Base-by-base conservation (phyloP, 2,797 vertebrate genomes). In the Diplodus sargus region DNA sequence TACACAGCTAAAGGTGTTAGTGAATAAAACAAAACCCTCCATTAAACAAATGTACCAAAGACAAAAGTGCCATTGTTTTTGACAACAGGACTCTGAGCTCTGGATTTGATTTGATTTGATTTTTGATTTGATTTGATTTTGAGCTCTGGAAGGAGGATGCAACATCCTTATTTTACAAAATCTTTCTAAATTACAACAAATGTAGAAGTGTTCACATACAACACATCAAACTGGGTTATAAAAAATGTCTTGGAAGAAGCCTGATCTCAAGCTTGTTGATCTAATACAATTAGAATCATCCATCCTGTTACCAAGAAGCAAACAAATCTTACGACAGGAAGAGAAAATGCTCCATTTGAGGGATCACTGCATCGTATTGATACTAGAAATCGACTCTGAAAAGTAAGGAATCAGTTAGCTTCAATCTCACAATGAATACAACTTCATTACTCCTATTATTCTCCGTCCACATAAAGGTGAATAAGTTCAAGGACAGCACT, bases 401-500 rank as follows among this genome's bases (percentile, higher is more conserved):
- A 39, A 39, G 39, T 10, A 39, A 39, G 39, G 39, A 8, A 39
- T 39, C 7, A 1, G 34, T 39, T 39, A 39, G 47, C 61, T 58
- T 59, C 23, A 71, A 49, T 25, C 54, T 70, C 56, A 39, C 45
- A 18, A 10, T 60, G 45, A 60, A 23, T 34, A 60, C 17, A 18
- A 28, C 28, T n/a, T 22, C 2, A 42, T 39, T 28, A 25, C 34
- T 23, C 34, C 51, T 69, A 3, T 22, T 39, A 59, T 23, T 34
- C 25, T 42, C 20, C 42, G 20, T 60, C 47, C 52, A 70, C 10
- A 30, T 48, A 39, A 72, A 71, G 42, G 39, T 60, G 53, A 59
- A 45, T 43, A 30, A 30, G 28, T 17, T 64, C 43, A 78, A 70
- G 30, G 52, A 57, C 65, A 22, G 22, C 0, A 6, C 25, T 52